phyloP scores from a whole-genome alignment of 2,797 vertebrate genomes.

The Pipistrellus pipistrellus region DNA sequence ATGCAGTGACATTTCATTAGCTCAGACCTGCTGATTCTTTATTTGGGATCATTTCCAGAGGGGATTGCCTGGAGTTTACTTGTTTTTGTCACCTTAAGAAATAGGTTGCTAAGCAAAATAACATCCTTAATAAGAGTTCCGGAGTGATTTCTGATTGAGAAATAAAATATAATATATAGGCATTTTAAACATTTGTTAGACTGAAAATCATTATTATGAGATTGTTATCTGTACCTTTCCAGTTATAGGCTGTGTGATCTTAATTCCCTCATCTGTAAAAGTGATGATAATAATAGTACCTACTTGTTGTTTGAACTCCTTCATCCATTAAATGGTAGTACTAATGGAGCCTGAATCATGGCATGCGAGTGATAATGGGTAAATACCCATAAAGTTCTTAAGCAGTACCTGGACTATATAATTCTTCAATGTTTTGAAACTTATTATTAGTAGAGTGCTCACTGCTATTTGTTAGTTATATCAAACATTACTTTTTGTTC shows the following conservation, averaged over 20 bases:
- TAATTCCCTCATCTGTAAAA: conserved; percentile 43
- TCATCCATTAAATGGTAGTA: background rate
- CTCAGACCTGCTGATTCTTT: background rate
- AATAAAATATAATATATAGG: background rate
- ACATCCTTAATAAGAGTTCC: conserved; percentile 5
- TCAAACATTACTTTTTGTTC: background rate
- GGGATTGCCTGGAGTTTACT: background rate
- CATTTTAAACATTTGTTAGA: background rate
- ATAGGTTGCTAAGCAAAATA: conserved; percentile 10
- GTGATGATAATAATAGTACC: background rate
- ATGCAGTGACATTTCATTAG: background rate
- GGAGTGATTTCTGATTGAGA: conserved; percentile 24
- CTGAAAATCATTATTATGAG: conserved; percentile 11
- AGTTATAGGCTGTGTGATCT: background rate
- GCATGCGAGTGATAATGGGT: background rate
- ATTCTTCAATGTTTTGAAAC: conserved; percentile 10
- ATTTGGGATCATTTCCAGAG: conserved; percentile 53
- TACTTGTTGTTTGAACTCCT: background rate
- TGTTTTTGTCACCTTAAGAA: conserved; percentile 24
- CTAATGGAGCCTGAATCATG: background rate
- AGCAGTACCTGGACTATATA: background rate
- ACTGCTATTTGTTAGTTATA: background rate
- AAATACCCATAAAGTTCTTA: background rate
- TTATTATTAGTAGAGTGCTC: background rate
- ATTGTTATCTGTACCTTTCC: background rate